Base-by-base conservation (phyloP, 2,113 vertebrate genomes). In the Apteryx owenii region DNA sequence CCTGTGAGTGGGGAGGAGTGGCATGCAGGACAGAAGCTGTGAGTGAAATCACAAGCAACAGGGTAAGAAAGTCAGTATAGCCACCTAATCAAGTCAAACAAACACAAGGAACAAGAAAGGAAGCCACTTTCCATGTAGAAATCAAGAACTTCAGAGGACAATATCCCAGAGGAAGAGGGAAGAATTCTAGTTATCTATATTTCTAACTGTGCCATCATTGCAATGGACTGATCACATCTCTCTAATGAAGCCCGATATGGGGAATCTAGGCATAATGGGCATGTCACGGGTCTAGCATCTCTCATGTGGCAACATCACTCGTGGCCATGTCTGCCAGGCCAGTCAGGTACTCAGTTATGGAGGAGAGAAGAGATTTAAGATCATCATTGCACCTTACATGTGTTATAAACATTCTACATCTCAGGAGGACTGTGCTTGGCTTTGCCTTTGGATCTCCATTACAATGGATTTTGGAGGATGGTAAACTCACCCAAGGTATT, bases 1-100 rank as follows among this genome's bases (percentile, higher is more conserved):
- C 19, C 61, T 0, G 0, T 10, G 64, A 80, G 17, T 0, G 0
- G 19, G 23, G 29, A 90, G 10, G 7, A 90, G 31, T 21, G n/a
- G 56, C 14, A 46, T 14, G 62, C 1, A 1, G 50, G 33, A 28
- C 15, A 12, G 51, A 64, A 91, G 33, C 48, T 81, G 33, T 40
- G 33, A 68, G 64, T 11, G 81, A 92, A 86, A 86, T 93, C 54
- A 66, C 17, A 77, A 0, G 1, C 4, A 56, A 56, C 4, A 2
- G 3, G 8, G 6, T 26, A 71, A 62, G 13, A 69, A 80, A 81
- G 33, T 60, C 29, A 36, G 50, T 15, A 75, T 83, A 83, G 64
- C 5, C 14, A 90, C 50, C 23, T 62, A 58, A 73, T 8, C 22
- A 75, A 81, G 40, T 29, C 6, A 78, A 92, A 17, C 17, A 85